Conservation (phyloP, 2,888 invertebrate species). For the Phortica okadai region DNA sequence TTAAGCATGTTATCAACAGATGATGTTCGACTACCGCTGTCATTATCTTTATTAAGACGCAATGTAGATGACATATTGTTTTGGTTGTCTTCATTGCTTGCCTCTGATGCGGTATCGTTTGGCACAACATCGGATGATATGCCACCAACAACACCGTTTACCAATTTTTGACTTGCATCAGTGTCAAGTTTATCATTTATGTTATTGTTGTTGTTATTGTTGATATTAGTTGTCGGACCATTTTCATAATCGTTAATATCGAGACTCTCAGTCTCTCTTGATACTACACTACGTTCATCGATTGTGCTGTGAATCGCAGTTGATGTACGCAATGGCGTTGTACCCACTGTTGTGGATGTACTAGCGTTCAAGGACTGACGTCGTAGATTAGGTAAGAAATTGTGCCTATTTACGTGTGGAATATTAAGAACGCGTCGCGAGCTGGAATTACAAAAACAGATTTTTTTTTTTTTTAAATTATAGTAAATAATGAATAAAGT, state of each 20-base stretch:
- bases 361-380: slow-evolving; percentile 58
- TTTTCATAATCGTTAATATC: slow-evolving; percentile 30
- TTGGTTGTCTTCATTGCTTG: slow-evolving; percentile 46
- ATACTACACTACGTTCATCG: slow-evolving; percentile 45
- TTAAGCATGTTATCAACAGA: slow-evolving; percentile 62
- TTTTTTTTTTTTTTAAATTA: not conserved
- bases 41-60: slow-evolving; percentile 1
- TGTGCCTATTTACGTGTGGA: slow-evolving; percentile 55
- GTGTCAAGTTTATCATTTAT: slow-evolving; percentile 42
- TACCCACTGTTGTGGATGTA: slow-evolving; percentile 25
- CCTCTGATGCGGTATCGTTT: slow-evolving; percentile 28
- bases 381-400: slow-evolving; percentile 56
- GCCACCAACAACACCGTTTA: slow-evolving; percentile 56
- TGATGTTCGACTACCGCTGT: slow-evolving; percentile 55
- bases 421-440: slow-evolving; percentile 72
- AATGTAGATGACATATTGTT: slow-evolving; percentile 52
- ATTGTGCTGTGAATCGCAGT: slow-evolving; percentile 53
- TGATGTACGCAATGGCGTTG: slow-evolving; percentile 52
- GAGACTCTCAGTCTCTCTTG: slow-evolving; percentile 29
- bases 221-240: slow-evolving; percentile 46
- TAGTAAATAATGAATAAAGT: not conserved
- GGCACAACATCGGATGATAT: slow-evolving; percentile 47
- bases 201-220: slow-evolving; percentile 50
- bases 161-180: slow-evolving; percentile 12
- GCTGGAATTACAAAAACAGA: slow-evolving; percentile 49